Conservation (phyloP, 1,140 invertebrate genomes). For the Muscidifurax raptorellus region DNA sequence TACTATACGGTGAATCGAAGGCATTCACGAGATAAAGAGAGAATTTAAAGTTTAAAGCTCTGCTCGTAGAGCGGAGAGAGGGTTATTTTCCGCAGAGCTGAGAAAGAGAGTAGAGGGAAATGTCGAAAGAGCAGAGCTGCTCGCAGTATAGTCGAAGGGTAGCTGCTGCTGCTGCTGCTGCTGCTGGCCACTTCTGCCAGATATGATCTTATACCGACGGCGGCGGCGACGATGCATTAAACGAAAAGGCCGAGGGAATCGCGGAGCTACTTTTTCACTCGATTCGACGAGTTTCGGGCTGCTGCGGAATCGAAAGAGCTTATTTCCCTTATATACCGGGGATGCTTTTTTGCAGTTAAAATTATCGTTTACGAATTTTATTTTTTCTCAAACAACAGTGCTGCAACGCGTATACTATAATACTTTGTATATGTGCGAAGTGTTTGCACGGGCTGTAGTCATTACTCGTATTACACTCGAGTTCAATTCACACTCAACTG, state of each 20-base stretch:
- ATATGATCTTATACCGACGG: constrained; percentile 64
- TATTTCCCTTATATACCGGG: background rate
- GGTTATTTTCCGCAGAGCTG: constrained; percentile 53
- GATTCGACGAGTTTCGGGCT: constrained; percentile 16
- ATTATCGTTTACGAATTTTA: background rate
- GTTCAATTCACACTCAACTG: background rate
- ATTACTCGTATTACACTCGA: background rate
- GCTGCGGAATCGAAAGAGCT: constrained; percentile 32
- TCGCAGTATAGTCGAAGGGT: constrained; percentile 51
- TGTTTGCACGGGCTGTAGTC: no score
- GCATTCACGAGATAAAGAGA: constrained; percentile 71
- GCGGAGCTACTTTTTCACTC: constrained; percentile 23
- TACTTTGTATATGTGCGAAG: no score
- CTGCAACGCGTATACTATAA: no score
- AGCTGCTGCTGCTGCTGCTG: constrained; percentile 23
- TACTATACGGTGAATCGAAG: constrained; percentile 63
- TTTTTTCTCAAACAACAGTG: no score
- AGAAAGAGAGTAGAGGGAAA: constrained; percentile 48
- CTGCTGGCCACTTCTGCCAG: constrained; percentile 52
- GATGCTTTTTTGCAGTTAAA: constrained; percentile 26
- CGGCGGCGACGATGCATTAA: constrained; percentile 40
- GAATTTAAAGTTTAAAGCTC: constrained; percentile 73
- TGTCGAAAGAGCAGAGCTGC: background rate
- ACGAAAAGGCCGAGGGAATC: constrained; percentile 34
- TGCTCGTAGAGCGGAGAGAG: constrained; percentile 52